Base-by-base conservation (phyloP, 2,113 vertebrate species). In the Heterochromis multidens region DNA sequence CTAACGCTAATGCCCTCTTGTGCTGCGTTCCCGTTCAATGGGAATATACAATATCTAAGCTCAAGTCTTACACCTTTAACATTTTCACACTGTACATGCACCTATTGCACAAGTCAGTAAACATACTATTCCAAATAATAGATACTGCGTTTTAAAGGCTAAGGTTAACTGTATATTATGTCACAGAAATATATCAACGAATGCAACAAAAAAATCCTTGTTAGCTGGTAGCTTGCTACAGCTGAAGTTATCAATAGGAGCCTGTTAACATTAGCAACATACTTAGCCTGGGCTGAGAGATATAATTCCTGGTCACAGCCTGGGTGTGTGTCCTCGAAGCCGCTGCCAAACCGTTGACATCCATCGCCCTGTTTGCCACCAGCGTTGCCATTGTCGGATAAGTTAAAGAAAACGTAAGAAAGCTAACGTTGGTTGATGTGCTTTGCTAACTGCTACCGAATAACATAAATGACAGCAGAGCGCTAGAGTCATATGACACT, bases 221-320 rank as follows among this genome's bases (percentile, higher is more conserved):
- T 27, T 72, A 84, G 61, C 83, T 5, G 40, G 37, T 72, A 79
- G 77, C 58, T 79, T 77, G 79, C 63, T 43, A 21, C 19, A 61
- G 6, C 27, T 19, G 54, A 21, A 77, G 82, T 79, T 85, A 74
- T 3, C 21, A 57, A 29, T 12, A 57, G n/a, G 23, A 61, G n/a
- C 23, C 27, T n/a, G 81, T 70, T 76, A 76, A 83, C 31, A 77
- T 3, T 57, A 81, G 62, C 59, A 29, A 94, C 96, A 43, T 94
- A 97, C 96, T 97, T 60, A 97, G 95, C 89, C 96, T 86, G 7
- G 96, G 96, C 56, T 97, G 96, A 49, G 96, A 97, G 89, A 97
- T 96, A 94, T 96, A 97, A 82, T 96, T 96, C 90, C 96, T 93
- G 79, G 93, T 95, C 86, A 96, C 96, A 27, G 96, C 96, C 82